Percentiles rank a stretch among this genome's conserved stretches.
These are phyloP conservation scores for Caenorhabditis wallacei DNA, from an alignment of 2,888 invertebrate genomes.

Conservation along the genomic window DNA sequence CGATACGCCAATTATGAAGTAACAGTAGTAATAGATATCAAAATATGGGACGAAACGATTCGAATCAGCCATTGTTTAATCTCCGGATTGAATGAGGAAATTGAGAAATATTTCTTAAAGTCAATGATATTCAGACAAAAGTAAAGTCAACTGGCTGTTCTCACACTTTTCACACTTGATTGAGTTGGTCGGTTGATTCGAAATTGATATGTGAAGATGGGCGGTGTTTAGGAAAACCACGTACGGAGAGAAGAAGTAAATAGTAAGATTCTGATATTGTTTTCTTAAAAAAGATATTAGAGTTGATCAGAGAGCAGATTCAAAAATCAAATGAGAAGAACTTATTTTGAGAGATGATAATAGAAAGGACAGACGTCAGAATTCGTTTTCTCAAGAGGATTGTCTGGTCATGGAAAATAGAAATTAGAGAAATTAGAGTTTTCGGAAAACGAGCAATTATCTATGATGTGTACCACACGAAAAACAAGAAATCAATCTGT, in stretches of 20 bases:
- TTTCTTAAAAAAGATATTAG: not conserved
- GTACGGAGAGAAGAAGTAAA: not conserved
- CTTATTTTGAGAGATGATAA: conserved; percentile 8
- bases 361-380: conserved; percentile 6
- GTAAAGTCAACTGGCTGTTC: conserved; percentile 21
- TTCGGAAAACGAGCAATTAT: too few species aligned
- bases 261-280: not conserved
- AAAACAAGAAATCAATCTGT: not conserved
- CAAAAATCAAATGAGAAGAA: conserved; percentile 8
- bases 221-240: conserved; percentile 13
- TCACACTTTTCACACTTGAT: conserved; percentile 53
- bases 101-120: not conserved
- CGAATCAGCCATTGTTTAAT: conserved; percentile 27
- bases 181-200: conserved; percentile 38
- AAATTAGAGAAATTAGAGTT: not conserved
- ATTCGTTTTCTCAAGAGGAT: not conserved
- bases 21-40: conserved; percentile 48
- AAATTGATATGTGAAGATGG: conserved; percentile 19
- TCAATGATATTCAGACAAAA: not conserved
- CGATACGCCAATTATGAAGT: conserved; percentile 43
- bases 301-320: conserved; percentile 31
- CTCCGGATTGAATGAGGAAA: not conserved
- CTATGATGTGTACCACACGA: not conserved
- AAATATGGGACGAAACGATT: conserved; percentile 50
- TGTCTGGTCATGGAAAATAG: not conserved